Conservation (phyloP, 2,113 vertebrate genomes). For the Ailuropoda melanoleuca region DNA sequence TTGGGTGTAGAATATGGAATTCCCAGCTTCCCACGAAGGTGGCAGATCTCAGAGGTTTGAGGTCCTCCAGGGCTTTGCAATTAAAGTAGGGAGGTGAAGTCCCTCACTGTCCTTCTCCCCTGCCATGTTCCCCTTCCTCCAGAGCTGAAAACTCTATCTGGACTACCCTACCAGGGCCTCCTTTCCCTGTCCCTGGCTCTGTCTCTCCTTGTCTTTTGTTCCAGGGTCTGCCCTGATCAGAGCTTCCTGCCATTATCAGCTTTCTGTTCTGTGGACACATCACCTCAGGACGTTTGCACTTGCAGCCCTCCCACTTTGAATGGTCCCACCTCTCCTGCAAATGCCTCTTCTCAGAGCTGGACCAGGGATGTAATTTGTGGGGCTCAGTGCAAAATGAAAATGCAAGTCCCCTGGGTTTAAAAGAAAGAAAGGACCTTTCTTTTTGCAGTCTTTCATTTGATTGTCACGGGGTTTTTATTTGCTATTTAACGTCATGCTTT, state of each 20-base stretch:
- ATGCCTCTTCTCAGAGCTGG: not conserved
- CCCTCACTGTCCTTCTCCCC: rapidly evolving
- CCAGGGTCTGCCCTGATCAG: not conserved
- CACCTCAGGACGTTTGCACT: not conserved
- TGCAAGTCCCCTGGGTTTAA: not conserved
- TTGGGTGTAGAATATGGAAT: not conserved
- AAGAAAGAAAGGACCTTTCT: not conserved
- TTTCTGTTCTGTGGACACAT: not conserved
- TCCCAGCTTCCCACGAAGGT: not conserved
- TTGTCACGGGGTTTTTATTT: not conserved
- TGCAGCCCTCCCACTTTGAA: not conserved
- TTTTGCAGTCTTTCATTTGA: not conserved
- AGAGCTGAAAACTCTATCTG: too few relatives aligned
- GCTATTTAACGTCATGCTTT: not conserved
- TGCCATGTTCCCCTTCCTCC: not conserved
- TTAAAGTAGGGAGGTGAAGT: not conserved
- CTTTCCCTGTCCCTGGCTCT: not conserved
- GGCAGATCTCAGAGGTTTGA: not conserved
- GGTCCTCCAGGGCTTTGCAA: not conserved
- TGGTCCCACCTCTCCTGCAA: not conserved
- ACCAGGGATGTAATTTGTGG: not conserved
- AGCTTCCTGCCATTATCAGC: not conserved
- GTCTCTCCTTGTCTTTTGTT: not conserved
- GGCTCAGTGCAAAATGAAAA: not conserved
- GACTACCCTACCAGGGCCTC: not conserved